A percentile compares a stretch with the other conserved stretches of the same genome.
phyloP scores from a whole-genome alignment of 2,113 vertebrate species.

The Oryctolagus cuniculus region DNA sequence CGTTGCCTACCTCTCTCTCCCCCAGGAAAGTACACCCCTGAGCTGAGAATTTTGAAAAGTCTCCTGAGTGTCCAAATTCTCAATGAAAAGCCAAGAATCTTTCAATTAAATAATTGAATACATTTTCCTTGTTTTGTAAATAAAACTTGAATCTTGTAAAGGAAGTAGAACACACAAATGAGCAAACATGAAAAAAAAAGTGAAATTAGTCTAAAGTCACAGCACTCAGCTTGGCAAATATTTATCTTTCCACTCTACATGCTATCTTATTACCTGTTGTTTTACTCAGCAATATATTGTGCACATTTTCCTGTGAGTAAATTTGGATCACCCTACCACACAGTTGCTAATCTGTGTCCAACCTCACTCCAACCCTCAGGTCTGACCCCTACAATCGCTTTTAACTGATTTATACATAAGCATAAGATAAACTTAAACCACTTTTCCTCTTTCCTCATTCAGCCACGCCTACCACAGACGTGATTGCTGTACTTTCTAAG shows the following conservation, averaged over 20 bases:
- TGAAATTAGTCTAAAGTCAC: not conserved
- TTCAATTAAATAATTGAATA: not conserved
- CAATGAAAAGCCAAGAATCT: constrained; percentile 25
- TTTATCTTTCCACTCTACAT: not conserved
- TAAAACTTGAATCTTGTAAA: not conserved
- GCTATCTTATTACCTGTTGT: not conserved
- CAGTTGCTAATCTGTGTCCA: not conserved
- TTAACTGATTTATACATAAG: constrained; percentile 27
- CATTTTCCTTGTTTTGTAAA: constrained; percentile 34
- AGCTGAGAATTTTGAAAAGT: constrained; percentile 22
- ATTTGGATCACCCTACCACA: not conserved
- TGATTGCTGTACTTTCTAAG: not conserved
- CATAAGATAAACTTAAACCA: not conserved
- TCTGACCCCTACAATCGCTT: not conserved
- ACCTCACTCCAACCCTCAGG: not conserved
- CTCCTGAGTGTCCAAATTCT: constrained; percentile 34
- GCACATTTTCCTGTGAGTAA: not conserved
- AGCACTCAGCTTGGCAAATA: not conserved
- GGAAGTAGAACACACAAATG: constrained; percentile 44
- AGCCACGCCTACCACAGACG: not conserved
- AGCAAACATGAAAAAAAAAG: constrained; percentile 22
- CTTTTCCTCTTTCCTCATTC: not conserved
- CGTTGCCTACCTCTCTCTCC: not conserved
- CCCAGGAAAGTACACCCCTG: not conserved
- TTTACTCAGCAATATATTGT: not conserved